These are phyloP conservation scores for Euproctis similis DNA, from an alignment of 2,888 invertebrate genomes.

Conservation along the genomic window DNA sequence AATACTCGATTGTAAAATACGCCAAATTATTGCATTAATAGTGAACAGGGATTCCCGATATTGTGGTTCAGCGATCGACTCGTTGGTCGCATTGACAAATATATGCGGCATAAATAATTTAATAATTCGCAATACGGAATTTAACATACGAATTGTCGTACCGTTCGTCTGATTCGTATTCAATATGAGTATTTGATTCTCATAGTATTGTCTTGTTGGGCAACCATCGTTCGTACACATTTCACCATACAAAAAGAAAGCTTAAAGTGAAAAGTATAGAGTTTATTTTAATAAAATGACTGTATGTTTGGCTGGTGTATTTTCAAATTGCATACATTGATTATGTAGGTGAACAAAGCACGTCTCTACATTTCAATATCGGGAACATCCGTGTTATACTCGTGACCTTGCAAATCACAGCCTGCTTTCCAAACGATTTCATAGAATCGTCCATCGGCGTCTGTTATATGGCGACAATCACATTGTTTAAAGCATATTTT, in stretches of 20 bases:
- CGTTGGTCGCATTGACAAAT: slow-evolving; percentile 60
- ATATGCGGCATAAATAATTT: slow-evolving; percentile 76
- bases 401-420: slow-evolving; percentile 77
- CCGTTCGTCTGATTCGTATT: slow-evolving; percentile 72
- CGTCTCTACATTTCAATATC: slow-evolving; percentile 75
- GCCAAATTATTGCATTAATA: slow-evolving; percentile 76
- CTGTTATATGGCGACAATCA: slow-evolving; percentile 61
- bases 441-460: slow-evolving; percentile 63
- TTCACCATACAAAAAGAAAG: slow-evolving; percentile 46
- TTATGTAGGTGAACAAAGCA: slow-evolving; percentile 76
- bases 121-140: slow-evolving; percentile 76
- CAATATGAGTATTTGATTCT: slow-evolving; percentile 75
- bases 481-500: slow-evolving; percentile 60
- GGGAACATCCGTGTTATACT: slow-evolving; percentile 76
- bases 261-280: slow-evolving; percentile 46
- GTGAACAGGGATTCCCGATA: slow-evolving; percentile 74
- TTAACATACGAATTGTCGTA: slow-evolving; percentile 72
- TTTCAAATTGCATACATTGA: slow-evolving; percentile 67
- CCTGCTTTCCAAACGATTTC: slow-evolving; percentile 76
- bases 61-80: slow-evolving; percentile 71
- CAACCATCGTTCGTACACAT: slow-evolving; percentile 49
- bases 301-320: slow-evolving; percentile 48
- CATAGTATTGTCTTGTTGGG: slow-evolving; percentile 72
- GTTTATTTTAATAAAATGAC: slow-evolving; percentile 39
- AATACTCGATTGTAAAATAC: slow-evolving; percentile 75